Evolutionary conservation across 1,140 invertebrate species (phyloP), one percentile per base, ranked within the genome.

Genomic region (Drosophila pandora): DNA sequence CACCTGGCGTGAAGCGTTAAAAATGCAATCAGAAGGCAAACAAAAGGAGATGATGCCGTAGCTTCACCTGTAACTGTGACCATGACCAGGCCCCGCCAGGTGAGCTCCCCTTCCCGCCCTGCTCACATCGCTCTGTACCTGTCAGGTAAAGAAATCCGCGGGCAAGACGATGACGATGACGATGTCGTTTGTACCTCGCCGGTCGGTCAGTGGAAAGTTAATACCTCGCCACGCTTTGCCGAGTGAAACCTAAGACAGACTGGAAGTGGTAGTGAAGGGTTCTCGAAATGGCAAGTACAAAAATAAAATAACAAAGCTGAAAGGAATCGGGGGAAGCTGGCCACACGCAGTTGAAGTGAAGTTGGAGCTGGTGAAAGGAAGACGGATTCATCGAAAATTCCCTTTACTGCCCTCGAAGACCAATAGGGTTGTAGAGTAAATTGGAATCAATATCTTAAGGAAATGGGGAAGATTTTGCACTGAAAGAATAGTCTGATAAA

Each of bases 11-110:
- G 76, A 88, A 88, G 83, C 83, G 84, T 87, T 83, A 79, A 87
- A 78, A 87, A 89, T 82, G 75, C 79, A 89, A 87, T 88, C 79
- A 76, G 74, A 88, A 69, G 70, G 55, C 79, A 78, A 78, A 76
- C 72, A 77, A 77, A 76, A 77, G 74, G 52, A 49, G 56, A 56
- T 59, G 34, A n/a, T n/a, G 41, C 54, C 62, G 48, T 34, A 45
- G 30, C 49, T 49, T 41, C 32, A 63, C 63, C 68, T 56, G 75
- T 32, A 87, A 79, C 58, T 70, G 74, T 61, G 62, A 82, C 83
- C 82, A 73, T 82, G 83, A 83, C 79, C 78, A 80, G 61, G 25
- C 45, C 37, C 13, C 45, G 28, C 47, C 37, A 49, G 57, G 37
- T 50, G 34, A 32, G 12, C 21, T 32, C 17, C 41, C 17, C 41